phyloP scores from a whole-genome alignment of 2,113 vertebrate genomes.

The Myrmecobius fasciatus region DNA sequence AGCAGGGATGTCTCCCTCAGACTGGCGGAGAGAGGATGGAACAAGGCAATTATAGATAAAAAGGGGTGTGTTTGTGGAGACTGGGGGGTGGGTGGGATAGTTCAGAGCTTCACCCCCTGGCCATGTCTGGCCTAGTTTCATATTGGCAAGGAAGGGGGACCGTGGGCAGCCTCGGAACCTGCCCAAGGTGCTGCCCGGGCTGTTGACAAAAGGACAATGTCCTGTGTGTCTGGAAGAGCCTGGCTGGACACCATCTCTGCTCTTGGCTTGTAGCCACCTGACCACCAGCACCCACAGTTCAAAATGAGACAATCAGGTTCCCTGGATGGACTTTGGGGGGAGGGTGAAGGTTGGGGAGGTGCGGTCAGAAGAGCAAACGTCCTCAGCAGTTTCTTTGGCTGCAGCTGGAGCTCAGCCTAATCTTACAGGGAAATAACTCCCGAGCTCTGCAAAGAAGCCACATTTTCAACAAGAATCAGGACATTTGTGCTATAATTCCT shows the following conservation, averaged over 20 bases:
- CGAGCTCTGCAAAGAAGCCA: not conserved
- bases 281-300: constrained; percentile 75
- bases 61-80: constrained; percentile 69
- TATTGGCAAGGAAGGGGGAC: constrained; percentile 50
- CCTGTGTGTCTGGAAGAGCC: constrained; percentile 75
- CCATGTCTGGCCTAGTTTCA: constrained; percentile 52
- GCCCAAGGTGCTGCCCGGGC: constrained; percentile 73
- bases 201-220: constrained; percentile 79
- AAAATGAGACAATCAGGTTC: constrained; percentile 75
- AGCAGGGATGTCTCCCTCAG: constrained; percentile 43
- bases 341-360: constrained; percentile 61
- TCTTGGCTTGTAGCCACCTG: constrained; percentile 72
- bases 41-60: constrained; percentile 75
- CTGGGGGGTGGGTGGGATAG: constrained; percentile 72
- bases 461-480: not conserved
- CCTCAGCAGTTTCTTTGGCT: constrained; percentile 13
- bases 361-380: constrained; percentile 62
- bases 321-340: constrained; percentile 67
- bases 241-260: constrained; percentile 71
- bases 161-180: constrained; percentile 64
- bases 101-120: constrained; percentile 59
- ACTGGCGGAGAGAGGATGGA: constrained; percentile 74
- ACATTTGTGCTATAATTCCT: not conserved
- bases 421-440: constrained; percentile 14
- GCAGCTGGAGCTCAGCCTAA: not conserved